Evolutionary conservation across 1,140 invertebrate species (phyloP), one percentile per base, ranked within the genome.

Genomic region (Aphidius ervi): DNA sequence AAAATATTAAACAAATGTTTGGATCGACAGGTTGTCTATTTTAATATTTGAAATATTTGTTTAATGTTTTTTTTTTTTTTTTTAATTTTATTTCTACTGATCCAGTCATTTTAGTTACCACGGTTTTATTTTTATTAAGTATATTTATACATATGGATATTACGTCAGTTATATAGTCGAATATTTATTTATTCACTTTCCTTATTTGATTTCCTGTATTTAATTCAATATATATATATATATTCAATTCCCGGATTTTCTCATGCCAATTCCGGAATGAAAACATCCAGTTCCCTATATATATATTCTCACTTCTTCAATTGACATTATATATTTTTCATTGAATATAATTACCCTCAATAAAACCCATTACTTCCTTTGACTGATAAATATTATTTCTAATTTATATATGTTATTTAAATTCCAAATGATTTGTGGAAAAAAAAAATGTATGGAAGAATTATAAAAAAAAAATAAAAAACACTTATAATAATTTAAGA

Each of bases 171-270:
- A 31, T 1, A 31, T 31, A 31, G 23, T 31, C 23, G 4, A 31
- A 31, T 31, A 31, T 31, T 31, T 31, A 31, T 31, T 31, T 45
- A 10, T 56, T 39, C 47, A 45, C 45, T 61, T 61, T 61, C 59
- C 59, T 61, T 56, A 61, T 61, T 61, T 61, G 52, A 61, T 56
- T 61, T 61, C 59, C 59, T 56, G 59, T 39, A 39, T 39, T 55
- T 56, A 39, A 50, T 45, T 61, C 43, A 6, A 56, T 45, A n/a
- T 37, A 37, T 43, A n/a, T 37, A 37, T 43, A 16, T 16, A 16
- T 16, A 16, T 16, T 16, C 16, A 16, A 50, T 23, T 45, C 9
- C 46, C 46, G 46, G 54, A 61, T 61, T 61, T 61, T 61, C 59
- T 39, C 59, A 61, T 45, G 46, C 40, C 45, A 50, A 31, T n/a